Conservation (phyloP, 2,888 invertebrate species). For the Stegophylla sp. region DNA sequence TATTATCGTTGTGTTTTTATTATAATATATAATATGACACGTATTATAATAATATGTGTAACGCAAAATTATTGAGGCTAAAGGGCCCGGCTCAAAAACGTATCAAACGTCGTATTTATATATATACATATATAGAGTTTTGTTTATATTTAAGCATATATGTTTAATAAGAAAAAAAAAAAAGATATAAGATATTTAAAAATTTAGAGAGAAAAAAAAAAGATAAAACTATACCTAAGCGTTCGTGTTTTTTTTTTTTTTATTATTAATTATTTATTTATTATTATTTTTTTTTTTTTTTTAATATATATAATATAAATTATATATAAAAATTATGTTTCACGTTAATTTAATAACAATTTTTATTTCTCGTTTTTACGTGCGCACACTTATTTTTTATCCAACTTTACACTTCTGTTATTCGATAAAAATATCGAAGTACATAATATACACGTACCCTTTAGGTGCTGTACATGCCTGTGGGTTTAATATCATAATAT, state of each 20-base stretch:
- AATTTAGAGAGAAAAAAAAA: neutral
- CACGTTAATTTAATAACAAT: neutral
- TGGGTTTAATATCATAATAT: too few relatives aligned
- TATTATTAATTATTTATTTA: constrained; percentile 5
- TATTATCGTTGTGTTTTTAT: neutral
- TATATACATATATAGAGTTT: constrained; percentile 31
- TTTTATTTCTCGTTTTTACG: constrained; percentile 9
- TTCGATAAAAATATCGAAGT: too few relatives aligned
- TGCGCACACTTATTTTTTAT: constrained; percentile 9
- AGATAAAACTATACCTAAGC: neutral
- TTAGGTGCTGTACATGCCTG: too few relatives aligned
- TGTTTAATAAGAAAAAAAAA: constrained; percentile 24
- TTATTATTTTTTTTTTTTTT: too few relatives aligned
- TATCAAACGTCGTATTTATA: constrained; percentile 36
- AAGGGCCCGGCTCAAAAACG: constrained; percentile 38
- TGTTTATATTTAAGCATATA: constrained; percentile 15
- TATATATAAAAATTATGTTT: too few relatives aligned
- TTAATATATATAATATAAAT: too few relatives aligned
- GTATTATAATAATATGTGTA: neutral
- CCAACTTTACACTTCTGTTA: too few relatives aligned
- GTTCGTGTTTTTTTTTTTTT: neutral
- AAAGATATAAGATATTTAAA: constrained; percentile 15
- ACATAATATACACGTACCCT: too few relatives aligned
- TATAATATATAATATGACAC: neutral
- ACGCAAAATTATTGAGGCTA: neutral